Evolutionary conservation across 2,888 invertebrate species (phyloP).

Genomic region (Drosophila leonis): DNA sequence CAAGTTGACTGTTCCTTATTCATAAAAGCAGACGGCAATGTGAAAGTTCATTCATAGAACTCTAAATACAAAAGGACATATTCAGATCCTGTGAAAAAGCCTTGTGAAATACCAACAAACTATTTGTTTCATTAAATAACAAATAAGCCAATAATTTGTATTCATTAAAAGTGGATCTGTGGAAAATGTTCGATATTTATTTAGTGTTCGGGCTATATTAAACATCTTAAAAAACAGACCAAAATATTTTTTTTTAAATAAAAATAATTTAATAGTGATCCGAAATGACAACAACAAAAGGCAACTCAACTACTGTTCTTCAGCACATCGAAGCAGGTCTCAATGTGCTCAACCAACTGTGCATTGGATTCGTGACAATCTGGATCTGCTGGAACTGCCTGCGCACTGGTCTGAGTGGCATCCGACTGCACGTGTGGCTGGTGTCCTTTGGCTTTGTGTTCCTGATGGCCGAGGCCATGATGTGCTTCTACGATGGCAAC

Average conservation of each 20-base stretch:
- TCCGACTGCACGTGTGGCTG: slow-evolving; percentile 80
- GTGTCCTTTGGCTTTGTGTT: slow-evolving; percentile 77
- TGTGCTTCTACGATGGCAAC: slow-evolving; percentile 82
- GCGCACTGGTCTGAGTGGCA: slow-evolving; percentile 60
- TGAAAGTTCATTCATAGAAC: neutral
- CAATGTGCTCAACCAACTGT: slow-evolving; percentile 77
- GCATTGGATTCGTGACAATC: slow-evolving; percentile 81
- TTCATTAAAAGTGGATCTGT: neutral
- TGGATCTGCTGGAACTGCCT: slow-evolving; percentile 80
- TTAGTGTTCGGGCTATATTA: neutral
- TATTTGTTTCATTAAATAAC: too few relatives aligned
- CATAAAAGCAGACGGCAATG: slow-evolving; percentile 12
- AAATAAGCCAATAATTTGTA: too few relatives aligned
- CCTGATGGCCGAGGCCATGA: slow-evolving; percentile 82
- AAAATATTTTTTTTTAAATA: too few relatives aligned
- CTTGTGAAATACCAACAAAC: neutral
- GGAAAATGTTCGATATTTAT: neutral
- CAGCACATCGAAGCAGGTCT: slow-evolving; percentile 69
- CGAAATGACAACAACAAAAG: slow-evolving; percentile 33
- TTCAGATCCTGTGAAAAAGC: neutral
- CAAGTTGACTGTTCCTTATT: slow-evolving; percentile 22
- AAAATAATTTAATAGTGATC: neutral
- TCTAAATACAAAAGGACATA: neutral
- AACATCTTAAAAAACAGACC: neutral
- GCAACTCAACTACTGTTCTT: slow-evolving; percentile 36